These are phyloP conservation scores for Otus sunia DNA, from an alignment of 2,113 vertebrate species.

Conservation along the genomic window DNA sequence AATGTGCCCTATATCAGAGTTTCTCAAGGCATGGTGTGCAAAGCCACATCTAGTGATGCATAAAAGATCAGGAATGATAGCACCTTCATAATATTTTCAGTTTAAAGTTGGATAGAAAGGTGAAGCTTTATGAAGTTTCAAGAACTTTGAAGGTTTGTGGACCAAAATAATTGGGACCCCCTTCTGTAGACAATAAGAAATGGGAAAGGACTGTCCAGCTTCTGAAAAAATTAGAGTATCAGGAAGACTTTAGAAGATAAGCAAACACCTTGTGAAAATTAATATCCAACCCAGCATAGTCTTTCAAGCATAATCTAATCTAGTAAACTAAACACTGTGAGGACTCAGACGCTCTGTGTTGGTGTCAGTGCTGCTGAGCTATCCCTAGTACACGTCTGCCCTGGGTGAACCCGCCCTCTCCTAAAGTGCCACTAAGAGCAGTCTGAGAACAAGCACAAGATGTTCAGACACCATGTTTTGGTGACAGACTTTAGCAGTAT, in stretches of 20 bases:
- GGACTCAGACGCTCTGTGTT: neutral
- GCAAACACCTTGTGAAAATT: neutral
- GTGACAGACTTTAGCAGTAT: neutral
- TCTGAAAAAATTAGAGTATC: neutral
- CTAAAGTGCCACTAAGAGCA: neutral
- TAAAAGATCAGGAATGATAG: neutral
- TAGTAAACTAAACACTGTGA: neutral
- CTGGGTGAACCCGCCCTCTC: neutral
- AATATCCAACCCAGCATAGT: neutral
- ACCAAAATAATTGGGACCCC: neutral
- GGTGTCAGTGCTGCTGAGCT: neutral
- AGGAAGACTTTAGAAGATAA: neutral
- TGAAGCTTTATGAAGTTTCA: neutral
- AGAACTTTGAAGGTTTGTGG: neutral
- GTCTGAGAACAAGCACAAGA: neutral
- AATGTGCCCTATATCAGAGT: neutral
- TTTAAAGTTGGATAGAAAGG: neutral
- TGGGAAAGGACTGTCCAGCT: neutral
- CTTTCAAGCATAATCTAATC: neutral
- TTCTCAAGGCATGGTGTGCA: neutral
- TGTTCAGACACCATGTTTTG: neutral
- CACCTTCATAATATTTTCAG: neutral
- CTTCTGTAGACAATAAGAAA: neutral
- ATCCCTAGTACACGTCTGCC: neutral
- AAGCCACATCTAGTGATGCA: neutral